phyloP scores from a whole-genome alignment of 2,888 invertebrate species.

The Xestia c-nigrum region DNA sequence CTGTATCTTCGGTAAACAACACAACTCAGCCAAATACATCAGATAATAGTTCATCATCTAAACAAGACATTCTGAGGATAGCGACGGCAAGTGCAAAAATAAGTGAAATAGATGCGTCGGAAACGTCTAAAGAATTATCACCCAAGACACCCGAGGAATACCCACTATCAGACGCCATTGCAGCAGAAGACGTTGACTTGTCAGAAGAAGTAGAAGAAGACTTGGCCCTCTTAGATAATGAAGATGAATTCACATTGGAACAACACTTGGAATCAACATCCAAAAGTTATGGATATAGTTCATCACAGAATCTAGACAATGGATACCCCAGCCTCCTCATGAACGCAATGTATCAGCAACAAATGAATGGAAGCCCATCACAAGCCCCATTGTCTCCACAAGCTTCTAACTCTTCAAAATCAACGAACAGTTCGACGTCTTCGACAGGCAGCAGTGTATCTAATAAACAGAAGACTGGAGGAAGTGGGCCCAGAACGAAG shows the following conservation, averaged over 20 bases:
- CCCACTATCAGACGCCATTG: constrained; percentile 88
- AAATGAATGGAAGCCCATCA: constrained; percentile 87
- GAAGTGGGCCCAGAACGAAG: constrained; percentile 95
- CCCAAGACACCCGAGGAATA: constrained; percentile 89
- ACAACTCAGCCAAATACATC: constrained; percentile 79
- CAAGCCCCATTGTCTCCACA: constrained; percentile 87
- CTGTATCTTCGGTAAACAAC: constrained; percentile 90
- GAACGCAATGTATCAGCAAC: constrained; percentile 92
- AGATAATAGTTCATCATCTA: constrained; percentile 85
- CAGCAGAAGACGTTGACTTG: constrained; percentile 92
- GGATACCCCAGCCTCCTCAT: constrained; percentile 93
- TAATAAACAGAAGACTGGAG: constrained; percentile 85
- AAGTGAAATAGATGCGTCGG: constrained; percentile 84
- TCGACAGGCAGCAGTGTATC: constrained; percentile 86
- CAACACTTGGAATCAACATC: constrained; percentile 88
- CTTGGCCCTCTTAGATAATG: constrained; percentile 93
- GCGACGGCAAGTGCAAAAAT: constrained; percentile 90
- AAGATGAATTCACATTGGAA: constrained; percentile 93
- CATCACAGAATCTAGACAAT: constrained; percentile 91
- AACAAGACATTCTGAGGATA: constrained; percentile 93
- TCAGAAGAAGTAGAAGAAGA: constrained; percentile 94
- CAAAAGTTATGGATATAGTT: constrained; percentile 85
- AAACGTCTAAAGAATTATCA: constrained; percentile 83
- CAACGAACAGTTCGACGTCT: constrained; percentile 86
- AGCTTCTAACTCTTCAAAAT: constrained; percentile 86